These are phyloP conservation scores for Drosophila borborema DNA, from an alignment of 2,888 invertebrate species.

Conservation along the genomic window DNA sequence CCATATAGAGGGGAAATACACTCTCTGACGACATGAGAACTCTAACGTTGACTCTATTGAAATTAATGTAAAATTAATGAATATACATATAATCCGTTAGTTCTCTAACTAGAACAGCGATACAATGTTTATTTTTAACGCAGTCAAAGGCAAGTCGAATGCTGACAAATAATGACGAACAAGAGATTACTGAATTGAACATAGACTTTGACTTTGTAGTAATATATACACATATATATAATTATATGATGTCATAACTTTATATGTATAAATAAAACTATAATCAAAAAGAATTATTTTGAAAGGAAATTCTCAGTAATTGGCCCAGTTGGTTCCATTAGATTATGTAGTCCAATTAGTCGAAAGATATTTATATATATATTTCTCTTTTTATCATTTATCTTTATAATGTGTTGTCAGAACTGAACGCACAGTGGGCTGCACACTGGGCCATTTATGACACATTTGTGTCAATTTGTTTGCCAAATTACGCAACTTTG, in stretches of 20 bases:
- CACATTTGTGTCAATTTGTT: slow-evolving; percentile 40
- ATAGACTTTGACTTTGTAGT: not conserved
- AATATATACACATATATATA: not conserved
- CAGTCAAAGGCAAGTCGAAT: slow-evolving; percentile 1
- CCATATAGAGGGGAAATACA: not conserved
- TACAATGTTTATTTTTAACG: not conserved
- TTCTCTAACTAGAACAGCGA: not conserved
- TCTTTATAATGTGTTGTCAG: slow-evolving; percentile 6
- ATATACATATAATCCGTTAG: not conserved
- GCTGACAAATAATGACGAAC: not conserved
- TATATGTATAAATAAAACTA: not conserved
- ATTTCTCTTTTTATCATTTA: slow-evolving; percentile 6
- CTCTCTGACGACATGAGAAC: too few relatives aligned
- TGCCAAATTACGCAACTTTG: slow-evolving; percentile 31
- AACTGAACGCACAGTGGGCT: not conserved
- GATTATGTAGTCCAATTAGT: slow-evolving; percentile 6
- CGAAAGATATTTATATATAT: not conserved
- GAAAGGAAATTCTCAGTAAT: not conserved
- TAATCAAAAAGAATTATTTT: not conserved
- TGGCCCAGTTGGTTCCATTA: slow-evolving; percentile 7
- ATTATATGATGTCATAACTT: not conserved
- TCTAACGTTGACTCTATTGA: not conserved
- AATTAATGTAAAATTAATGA: not conserved
- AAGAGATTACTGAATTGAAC: not conserved
- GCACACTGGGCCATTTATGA: slow-evolving; percentile 42